phyloP scores from a whole-genome alignment of 92 coral and sea anemone species.

The Palythoa heliodiscus region DNA sequence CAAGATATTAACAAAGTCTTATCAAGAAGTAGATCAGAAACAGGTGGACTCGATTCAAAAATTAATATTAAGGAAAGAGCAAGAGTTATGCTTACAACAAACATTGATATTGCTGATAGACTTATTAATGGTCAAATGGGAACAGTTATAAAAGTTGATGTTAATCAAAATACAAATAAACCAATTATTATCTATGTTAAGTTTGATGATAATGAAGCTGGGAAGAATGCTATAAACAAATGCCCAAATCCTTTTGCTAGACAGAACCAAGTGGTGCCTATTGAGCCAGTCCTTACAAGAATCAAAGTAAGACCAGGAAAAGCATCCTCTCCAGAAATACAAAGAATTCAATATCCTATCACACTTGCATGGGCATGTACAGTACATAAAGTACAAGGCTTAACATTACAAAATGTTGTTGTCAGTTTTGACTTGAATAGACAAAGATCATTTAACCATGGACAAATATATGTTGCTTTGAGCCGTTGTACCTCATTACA shows the following conservation, averaged over 20 bases:
- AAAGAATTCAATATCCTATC: conserved; percentile 57
- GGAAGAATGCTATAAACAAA: conserved; percentile 53
- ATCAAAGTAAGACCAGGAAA: conserved; percentile 54
- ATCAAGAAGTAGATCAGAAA: conserved; percentile 67
- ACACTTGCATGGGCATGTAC: no score
- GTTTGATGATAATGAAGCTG: conserved; percentile 66
- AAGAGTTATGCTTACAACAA: conserved; percentile 60
- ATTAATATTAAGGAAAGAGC: conserved; percentile 52
- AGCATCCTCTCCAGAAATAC: conserved; percentile 66
- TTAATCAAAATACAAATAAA: conserved; percentile 44
- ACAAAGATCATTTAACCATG: no score
- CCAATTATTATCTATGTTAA: conserved; percentile 53
- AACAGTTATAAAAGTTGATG: conserved; percentile 59
- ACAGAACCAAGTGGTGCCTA: conserved; percentile 48
- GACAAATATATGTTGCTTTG: no score
- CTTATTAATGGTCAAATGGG: conserved; percentile 71
- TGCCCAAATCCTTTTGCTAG: conserved; percentile 45
- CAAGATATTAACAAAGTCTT: conserved; percentile 61
- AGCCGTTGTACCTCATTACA: no score
- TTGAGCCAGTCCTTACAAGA: conserved; percentile 61
- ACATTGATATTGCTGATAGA: conserved; percentile 61
- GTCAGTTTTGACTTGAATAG: no score
- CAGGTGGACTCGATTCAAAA: conserved; percentile 63
- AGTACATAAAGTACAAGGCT: no score
- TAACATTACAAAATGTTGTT: no score